Percentiles rank a stretch among this genome's conserved stretches.
Evolutionary conservation across 2,113 vertebrate species (phyloP).

Genomic region (Coptodon bakossiorum): DNA sequence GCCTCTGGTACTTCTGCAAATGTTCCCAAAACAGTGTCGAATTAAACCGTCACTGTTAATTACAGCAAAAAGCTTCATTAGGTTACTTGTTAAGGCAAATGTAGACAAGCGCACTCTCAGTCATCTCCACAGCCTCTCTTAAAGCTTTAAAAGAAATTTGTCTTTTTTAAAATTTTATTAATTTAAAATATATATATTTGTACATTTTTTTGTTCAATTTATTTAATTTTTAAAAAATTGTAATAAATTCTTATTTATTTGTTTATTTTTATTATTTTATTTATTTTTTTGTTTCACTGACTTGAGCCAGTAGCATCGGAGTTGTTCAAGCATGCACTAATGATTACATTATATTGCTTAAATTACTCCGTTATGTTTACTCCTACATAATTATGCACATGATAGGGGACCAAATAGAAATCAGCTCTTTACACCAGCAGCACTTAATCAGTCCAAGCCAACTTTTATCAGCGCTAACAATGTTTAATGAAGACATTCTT

Average conservation of each 20-base stretch:
- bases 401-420: background rate
- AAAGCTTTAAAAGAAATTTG: background rate
- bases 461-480: background rate
- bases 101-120: background rate
- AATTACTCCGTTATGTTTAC: background rate
- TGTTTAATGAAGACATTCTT: background rate
- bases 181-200: background rate
- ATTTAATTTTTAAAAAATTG: background rate
- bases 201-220: background rate
- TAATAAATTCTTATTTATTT: background rate
- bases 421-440: background rate
- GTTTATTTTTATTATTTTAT: background rate
- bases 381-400: background rate
- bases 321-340: background rate
- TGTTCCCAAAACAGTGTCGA: background rate
- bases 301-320: background rate
- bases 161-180: fast-evolving
- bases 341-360: background rate
- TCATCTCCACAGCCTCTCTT: background rate
- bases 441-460: background rate
- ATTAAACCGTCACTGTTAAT: background rate
- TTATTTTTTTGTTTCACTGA: background rate
- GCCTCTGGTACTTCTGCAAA: background rate
- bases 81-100: background rate
- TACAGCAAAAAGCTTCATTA: background rate